A percentile compares a stretch with the other conserved stretches of the same genome.
Evolutionary conservation across 2,797 vertebrate species (phyloP).

Genomic region (Anisognathus igniventris): DNA sequence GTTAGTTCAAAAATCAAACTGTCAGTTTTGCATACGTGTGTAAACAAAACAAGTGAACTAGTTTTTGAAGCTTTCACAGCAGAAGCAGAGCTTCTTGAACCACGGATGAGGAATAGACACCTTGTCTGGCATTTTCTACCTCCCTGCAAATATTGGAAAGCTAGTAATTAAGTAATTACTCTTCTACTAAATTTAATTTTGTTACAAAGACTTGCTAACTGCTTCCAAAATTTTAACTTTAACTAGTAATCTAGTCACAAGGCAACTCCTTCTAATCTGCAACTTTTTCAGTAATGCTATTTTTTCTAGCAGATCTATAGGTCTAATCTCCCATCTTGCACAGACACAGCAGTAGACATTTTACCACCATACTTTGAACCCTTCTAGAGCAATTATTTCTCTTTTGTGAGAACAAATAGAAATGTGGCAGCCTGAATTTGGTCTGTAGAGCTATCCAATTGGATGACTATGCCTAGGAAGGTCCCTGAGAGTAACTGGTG

Average conservation of each 20-base stretch:
- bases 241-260: not conserved
- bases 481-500: not conserved
- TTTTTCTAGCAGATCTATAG: not conserved
- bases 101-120: not conserved
- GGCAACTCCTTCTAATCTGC: not conserved
- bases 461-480: rapidly evolving
- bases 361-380: not conserved
- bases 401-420: not conserved
- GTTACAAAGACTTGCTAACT: not conserved
- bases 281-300: not conserved
- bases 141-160: not conserved
- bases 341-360: not conserved
- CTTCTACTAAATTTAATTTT: not conserved
- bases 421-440: not conserved
- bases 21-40: not conserved
- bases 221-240: not conserved
- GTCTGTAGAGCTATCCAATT: not conserved
- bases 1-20: not conserved
- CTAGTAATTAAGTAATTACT: not conserved
- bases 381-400: not conserved
- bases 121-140: not conserved
- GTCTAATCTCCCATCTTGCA: not conserved
- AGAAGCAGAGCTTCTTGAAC: not conserved
- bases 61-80: not conserved
- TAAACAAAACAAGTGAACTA: not conserved